Percentiles rank a stretch among this genome's conserved stretches.
Conservation (phyloP, 2,888 invertebrate genomes). For the Melanchra persicariae region DNA sequence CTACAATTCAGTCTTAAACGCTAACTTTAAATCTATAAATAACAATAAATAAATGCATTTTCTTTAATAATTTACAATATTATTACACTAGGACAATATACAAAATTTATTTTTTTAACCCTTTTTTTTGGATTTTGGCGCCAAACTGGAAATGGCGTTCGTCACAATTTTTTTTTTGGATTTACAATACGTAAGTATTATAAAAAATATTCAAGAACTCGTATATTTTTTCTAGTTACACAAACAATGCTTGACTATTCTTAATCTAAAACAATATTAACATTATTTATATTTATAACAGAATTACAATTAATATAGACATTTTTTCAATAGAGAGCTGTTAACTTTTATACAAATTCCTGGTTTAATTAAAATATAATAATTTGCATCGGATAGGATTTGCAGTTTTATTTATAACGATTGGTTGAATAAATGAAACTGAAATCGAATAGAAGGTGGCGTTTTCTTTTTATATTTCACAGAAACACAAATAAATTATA, state of each 20-base stretch:
- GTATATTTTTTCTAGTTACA: conserved; percentile 2
- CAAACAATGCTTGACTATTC: conserved; percentile 13
- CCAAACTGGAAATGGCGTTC: conserved; percentile 23
- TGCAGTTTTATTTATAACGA: neutral
- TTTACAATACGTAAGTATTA: conserved; percentile 5
- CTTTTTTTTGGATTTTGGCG: conserved; percentile 27
- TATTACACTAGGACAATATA: conserved; percentile 66
- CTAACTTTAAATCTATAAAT: conserved; percentile 72
- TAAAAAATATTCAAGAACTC: neutral
- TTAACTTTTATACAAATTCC: conserved; percentile 26
- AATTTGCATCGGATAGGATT: neutral
- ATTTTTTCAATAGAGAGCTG: conserved; percentile 56
- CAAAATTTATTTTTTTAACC: conserved; percentile 57
- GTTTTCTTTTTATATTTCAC: conserved; percentile 45
- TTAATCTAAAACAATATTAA: conserved; percentile 15
- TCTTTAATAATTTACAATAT: conserved; percentile 76
- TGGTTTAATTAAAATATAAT: neutral
- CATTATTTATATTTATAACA: conserved; percentile 24
- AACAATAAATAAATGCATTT: conserved; percentile 85
- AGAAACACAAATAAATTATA: conserved; percentile 43
- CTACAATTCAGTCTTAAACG: conserved; percentile 76
- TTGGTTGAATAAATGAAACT: no score
- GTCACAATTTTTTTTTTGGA: conserved; percentile 9
- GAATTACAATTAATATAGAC: conserved; percentile 37
- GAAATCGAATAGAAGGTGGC: no score